Conservation (phyloP, 2,797 vertebrate species). For the Picus viridis region DNA sequence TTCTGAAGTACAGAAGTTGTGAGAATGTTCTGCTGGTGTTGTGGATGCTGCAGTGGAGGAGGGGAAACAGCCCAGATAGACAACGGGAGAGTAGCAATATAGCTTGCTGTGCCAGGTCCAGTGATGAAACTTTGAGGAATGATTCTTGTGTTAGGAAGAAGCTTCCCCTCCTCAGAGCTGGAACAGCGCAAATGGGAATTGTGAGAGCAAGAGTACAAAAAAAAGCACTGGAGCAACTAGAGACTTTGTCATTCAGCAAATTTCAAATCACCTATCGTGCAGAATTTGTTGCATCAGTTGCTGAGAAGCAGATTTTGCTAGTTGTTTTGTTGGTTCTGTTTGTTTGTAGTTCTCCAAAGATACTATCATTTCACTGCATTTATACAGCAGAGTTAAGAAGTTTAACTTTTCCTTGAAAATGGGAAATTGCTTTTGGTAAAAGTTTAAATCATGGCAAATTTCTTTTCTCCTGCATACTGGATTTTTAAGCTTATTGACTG, state of each 20-base stretch:
- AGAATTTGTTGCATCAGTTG: neutral
- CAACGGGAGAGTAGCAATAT: neutral
- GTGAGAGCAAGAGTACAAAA: neutral
- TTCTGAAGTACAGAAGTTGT: neutral
- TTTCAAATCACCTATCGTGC: neutral
- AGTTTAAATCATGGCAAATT: neutral
- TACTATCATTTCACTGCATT: neutral
- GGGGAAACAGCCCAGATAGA: neutral
- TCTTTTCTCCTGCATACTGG: neutral
- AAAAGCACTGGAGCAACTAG: neutral
- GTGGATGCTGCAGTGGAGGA: neutral
- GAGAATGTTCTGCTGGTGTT: neutral
- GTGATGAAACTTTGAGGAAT: neutral
- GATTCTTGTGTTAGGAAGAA: neutral
- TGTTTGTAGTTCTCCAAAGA: neutral
- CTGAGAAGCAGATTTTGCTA: neutral
- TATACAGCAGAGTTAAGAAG: neutral
- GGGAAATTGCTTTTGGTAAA: neutral
- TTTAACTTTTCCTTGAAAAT: slow-evolving; percentile 10
- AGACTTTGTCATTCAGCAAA: neutral
- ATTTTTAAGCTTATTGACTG: neutral
- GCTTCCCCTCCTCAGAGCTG: neutral
- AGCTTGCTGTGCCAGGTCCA: neutral
- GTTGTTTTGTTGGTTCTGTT: too few relatives aligned
- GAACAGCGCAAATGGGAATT: neutral